phyloP scores from a whole-genome alignment of 2,888 invertebrate genomes.

The Acrobasis consociella region DNA sequence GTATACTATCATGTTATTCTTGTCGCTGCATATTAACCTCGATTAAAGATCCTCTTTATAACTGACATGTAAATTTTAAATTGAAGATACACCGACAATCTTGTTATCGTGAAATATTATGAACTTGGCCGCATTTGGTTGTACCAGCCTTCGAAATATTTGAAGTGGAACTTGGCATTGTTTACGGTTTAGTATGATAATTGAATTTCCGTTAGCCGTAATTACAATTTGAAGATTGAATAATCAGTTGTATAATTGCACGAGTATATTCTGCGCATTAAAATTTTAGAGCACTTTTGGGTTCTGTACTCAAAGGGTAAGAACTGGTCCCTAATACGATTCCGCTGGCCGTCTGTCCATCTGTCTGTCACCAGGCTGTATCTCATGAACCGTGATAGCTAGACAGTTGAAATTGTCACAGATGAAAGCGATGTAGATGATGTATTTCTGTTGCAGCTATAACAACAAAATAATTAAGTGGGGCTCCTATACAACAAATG shows the following conservation, averaged over 20 bases:
- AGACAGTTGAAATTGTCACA: too few relatives aligned
- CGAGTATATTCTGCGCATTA: not conserved
- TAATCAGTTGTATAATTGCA: constrained; percentile 22
- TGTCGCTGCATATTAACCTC: too few relatives aligned
- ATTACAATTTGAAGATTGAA: constrained; percentile 20
- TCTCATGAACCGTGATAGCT: too few relatives aligned
- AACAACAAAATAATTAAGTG: too few relatives aligned
- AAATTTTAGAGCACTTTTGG: constrained; percentile 3
- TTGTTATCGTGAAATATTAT: not conserved
- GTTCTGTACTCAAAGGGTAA: too few relatives aligned
- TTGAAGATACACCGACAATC: not conserved
- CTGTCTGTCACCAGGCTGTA: too few relatives aligned
- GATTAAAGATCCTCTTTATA: not conserved
- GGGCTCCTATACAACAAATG: too few relatives aligned
- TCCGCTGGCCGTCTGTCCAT: too few relatives aligned
- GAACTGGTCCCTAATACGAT: too few relatives aligned
- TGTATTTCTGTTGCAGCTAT: too few relatives aligned
- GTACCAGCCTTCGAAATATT: constrained; percentile 13
- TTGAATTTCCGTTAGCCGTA: constrained; percentile 19
- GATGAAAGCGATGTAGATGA: too few relatives aligned
- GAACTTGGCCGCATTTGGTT: constrained; percentile 18
- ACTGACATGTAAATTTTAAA: not conserved
- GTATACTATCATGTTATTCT: too few relatives aligned
- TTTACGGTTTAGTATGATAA: constrained; percentile 19
- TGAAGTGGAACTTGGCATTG: constrained; percentile 19